Percentiles rank a stretch among this genome's conserved stretches.
These are phyloP conservation scores for Lasioglossum albipes DNA, from an alignment of 1,140 invertebrate genomes.

Conservation along the genomic window DNA sequence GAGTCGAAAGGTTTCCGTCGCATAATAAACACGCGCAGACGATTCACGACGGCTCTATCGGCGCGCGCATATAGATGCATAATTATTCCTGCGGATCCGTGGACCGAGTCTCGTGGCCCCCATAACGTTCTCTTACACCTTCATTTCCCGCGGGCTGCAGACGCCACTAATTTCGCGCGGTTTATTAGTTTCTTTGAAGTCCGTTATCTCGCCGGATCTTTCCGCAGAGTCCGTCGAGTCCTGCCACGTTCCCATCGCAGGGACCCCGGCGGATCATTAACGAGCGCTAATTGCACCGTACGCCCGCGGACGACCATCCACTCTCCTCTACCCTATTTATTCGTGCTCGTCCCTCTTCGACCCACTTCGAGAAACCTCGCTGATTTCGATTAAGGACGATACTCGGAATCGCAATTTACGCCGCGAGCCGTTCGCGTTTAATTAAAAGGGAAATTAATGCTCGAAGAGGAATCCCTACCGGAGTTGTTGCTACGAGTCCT, in stretches of 20 bases:
- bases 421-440: background rate
- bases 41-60: slow-evolving; percentile 33
- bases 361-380: background rate
- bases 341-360: background rate
- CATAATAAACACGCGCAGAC: slow-evolving; percentile 15
- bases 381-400: slow-evolving; percentile 23
- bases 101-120: background rate
- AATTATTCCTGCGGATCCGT: slow-evolving; percentile 24
- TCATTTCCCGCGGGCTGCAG: background rate
- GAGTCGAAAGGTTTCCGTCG: background rate
- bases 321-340: slow-evolving; percentile 3
- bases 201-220: slow-evolving; percentile 38
- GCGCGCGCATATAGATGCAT: slow-evolving; percentile 5
- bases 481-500: too few relatives aligned
- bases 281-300: slow-evolving; percentile 29
- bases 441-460: slow-evolving; percentile 36
- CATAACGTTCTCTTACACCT: slow-evolving; percentile 32
- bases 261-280: slow-evolving; percentile 14
- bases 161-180: slow-evolving; percentile 37
- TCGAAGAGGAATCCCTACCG: background rate
- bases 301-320: slow-evolving; percentile 18
- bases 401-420: slow-evolving; percentile 30
- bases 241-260: background rate
- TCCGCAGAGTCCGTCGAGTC: background rate
- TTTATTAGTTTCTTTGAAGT: slow-evolving; percentile 42